Evolutionary conservation across 1,140 invertebrate species (phyloP).

Genomic region (Brachionus sp.): DNA sequence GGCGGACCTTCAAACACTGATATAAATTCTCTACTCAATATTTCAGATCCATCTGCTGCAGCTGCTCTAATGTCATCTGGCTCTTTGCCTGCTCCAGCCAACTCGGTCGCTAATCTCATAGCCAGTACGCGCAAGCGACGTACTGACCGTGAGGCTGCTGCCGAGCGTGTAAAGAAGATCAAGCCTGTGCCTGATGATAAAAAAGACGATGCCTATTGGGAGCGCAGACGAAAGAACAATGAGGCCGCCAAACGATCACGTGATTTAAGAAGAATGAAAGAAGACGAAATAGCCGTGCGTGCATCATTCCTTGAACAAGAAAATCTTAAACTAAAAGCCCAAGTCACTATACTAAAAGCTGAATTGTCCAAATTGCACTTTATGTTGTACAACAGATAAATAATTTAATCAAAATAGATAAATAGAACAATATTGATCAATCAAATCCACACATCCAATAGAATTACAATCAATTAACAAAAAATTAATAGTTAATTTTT

Average conservation of each 20-base stretch:
- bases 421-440: background rate
- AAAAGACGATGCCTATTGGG: slow-evolving; percentile 59
- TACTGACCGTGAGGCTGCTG: background rate
- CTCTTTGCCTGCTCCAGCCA: background rate
- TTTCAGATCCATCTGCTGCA: slow-evolving; percentile 15
- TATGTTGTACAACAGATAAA: slow-evolving; percentile 60
- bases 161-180: slow-evolving; percentile 49
- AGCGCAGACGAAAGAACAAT: slow-evolving; percentile 59
- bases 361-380: slow-evolving; percentile 62
- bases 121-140: slow-evolving; percentile 27
- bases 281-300: slow-evolving; percentile 57
- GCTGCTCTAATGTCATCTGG: slow-evolving; percentile 11
- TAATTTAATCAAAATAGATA: background rate
- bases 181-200: slow-evolving; percentile 53
- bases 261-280: slow-evolving; percentile 57
- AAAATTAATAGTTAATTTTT: background rate
- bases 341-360: slow-evolving; percentile 54
- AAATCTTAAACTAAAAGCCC: slow-evolving; percentile 56
- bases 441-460: background rate
- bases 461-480: slow-evolving; percentile 1
- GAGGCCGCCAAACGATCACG: slow-evolving; percentile 59
- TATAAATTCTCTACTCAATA: background rate
- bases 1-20: background rate
- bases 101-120: slow-evolving; percentile 19
- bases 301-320: slow-evolving; percentile 59